phyloP scores from a whole-genome alignment of 2,797 vertebrate genomes.

The Gallinago solitaria region DNA sequence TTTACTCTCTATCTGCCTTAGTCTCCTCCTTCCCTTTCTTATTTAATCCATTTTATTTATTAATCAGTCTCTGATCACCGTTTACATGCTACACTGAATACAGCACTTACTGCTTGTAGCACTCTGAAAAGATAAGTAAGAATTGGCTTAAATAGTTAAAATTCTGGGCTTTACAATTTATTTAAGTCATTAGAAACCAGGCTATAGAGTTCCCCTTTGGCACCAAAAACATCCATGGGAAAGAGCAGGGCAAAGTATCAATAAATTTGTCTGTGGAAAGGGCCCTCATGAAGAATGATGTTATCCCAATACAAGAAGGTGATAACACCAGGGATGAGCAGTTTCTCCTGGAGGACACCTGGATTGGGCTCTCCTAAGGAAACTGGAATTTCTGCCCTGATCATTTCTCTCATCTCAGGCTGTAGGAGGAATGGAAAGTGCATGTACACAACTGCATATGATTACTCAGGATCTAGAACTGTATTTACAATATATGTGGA shows the following conservation, averaged over 20 bases:
- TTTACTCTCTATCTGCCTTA: not conserved
- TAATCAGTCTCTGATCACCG: not conserved
- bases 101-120: not conserved
- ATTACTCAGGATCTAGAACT: not conserved
- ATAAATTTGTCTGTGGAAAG: not conserved
- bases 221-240: not conserved
- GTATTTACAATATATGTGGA: not conserved
- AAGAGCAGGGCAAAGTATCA: not conserved
- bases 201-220: not conserved
- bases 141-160: not conserved
- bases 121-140: not conserved
- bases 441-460: accelerated
- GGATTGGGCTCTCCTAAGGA: not conserved
- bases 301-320: not conserved
- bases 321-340: not conserved
- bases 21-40: not conserved
- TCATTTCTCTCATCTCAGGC: not conserved
- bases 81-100: not conserved
- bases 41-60: not conserved
- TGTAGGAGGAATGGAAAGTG: not conserved
- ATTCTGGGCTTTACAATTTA: not conserved
- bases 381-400: not conserved
- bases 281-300: not conserved
- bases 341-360: not conserved
- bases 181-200: not conserved